Evolutionary conservation across 1,140 invertebrate genomes (phyloP).

Genomic region (Euwallacea similis): DNA sequence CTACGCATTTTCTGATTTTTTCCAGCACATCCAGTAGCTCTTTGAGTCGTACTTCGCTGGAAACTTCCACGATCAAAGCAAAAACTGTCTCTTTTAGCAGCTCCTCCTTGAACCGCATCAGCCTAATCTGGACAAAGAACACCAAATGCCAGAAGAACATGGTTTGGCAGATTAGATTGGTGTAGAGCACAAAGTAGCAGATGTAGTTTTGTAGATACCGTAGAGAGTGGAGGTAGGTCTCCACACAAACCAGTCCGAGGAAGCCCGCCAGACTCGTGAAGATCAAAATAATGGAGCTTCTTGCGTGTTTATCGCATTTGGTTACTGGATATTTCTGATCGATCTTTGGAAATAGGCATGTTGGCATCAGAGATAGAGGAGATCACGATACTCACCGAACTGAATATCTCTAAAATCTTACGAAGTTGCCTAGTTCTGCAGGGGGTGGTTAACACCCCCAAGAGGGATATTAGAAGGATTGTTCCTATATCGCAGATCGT

Average conservation of each 20-base stretch:
- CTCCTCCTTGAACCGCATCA: constrained; percentile 21
- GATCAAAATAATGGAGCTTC: too few species aligned
- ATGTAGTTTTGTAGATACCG: constrained; percentile 31
- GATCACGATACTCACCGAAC: too few species aligned
- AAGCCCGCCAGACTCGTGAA: too few species aligned
- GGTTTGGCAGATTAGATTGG: constrained; percentile 31
- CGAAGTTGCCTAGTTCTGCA: background rate
- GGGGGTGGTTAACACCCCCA: background rate
- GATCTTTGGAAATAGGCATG: too few species aligned
- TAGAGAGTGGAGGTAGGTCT: background rate
- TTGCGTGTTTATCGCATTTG: too few species aligned
- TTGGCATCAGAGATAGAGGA: too few species aligned
- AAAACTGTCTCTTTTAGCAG: background rate
- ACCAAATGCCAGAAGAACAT: constrained; percentile 37
- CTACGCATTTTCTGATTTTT: background rate
- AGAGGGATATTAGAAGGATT: background rate
- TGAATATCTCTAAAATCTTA: background rate
- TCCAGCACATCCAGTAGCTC: background rate
- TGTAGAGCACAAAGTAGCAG: constrained; percentile 35
- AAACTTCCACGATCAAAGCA: background rate
- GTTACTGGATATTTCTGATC: too few species aligned
- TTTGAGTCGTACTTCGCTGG: background rate
- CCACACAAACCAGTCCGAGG: background rate
- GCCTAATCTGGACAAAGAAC: constrained; percentile 33
- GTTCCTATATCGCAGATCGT: background rate